Base-by-base conservation (phyloP, 2,888 invertebrate genomes). In the Gymnosoma rotundatum region DNA sequence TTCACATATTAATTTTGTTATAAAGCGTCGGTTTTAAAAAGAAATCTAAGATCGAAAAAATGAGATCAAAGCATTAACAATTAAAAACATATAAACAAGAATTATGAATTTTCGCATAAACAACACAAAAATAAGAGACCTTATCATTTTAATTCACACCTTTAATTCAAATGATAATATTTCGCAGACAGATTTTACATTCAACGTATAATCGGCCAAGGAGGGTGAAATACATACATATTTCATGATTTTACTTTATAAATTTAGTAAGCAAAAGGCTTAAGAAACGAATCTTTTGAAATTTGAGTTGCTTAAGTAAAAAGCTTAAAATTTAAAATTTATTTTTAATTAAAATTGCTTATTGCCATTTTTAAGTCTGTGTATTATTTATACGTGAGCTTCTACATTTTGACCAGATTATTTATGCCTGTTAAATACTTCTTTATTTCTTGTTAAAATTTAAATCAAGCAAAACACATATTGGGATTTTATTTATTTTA, bases 211-310 rank as follows among this genome's bases (percentile, higher is more conserved):
- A 70, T n/a, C 45, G 56, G 63, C 69, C 63, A 69, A 63, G 38
- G 73, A 21, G 38, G 20, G 48, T 20, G 18, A n/a, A n/a, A n/a
- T n/a, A 42, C 38, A 9, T 16, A 10, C 10, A 42, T 42, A 12
- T 42, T 42, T 42, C 42, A 42, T 42, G 1, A 42, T 52, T 56
- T 21, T 14, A 16, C 42, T n/a, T 16, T 14, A 16, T 16, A 9
- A 25, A 1, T 42, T 67, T 48, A 4, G 8, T 42, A 60, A 72
- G 75, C 75, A 69, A 86, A 86, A 86, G 83, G 85, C 69, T 87
- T 81, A 66, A 74, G 76, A 54, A 73, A 67, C 78, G 12, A 2
- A 12, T 85, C 75, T 85, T 64, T 4, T 45, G 45, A 48, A 38
- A 78, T 20, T 54, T 64, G 42, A 72, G 36, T 12, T 52, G 10